Base-by-base conservation (phyloP, 2,113 vertebrate genomes). In the Corythornis vintsioides region DNA sequence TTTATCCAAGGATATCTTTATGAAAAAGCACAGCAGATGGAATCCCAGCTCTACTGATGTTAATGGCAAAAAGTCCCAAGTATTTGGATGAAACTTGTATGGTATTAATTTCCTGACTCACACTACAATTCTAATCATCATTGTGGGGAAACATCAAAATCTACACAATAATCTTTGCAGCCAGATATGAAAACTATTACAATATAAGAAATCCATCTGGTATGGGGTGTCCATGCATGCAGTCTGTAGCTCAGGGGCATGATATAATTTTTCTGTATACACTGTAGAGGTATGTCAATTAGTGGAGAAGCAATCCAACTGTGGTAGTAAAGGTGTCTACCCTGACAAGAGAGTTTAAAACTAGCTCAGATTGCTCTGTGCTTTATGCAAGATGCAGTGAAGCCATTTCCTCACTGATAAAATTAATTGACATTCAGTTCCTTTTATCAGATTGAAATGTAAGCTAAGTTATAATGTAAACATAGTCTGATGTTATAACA, bases 21-120 rank as follows among this genome's bases (percentile, higher is more conserved):
- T 72, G 42, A 45, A 70, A 92, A 88, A 47, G 17, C 15, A 26
- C 19, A 47, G 67, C 0, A 4, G 33, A 59, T 73, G 20, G 50
- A 93, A 92, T 79, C 53, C 47, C 59, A 84, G 35, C 12, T 65
- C 31, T 55, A 24, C 31, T 43, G 74, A 94, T 0, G 0, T 35
- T 73, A 79, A 52, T 22, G 25, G 42, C 8, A 92, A 86, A 94
- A 92, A 70, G 21, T 66, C 77, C 10, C 25, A 66, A 19, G 12
- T 42, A 57, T 69, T 90, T 59, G 65, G 42, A 65, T 69, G 42
- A 48, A 86, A 60, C 42, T 45, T 24, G 2, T 53, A 72, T 81
- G 85, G 38, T 67, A 83, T 40, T 60, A 63, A 88, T 88, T 93
- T 94, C 81, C 83, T 61, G 66, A 61, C 35, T 84, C 66, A 52